phyloP scores from a whole-genome alignment of 2,797 vertebrate genomes.

The Danio aesculapii region DNA sequence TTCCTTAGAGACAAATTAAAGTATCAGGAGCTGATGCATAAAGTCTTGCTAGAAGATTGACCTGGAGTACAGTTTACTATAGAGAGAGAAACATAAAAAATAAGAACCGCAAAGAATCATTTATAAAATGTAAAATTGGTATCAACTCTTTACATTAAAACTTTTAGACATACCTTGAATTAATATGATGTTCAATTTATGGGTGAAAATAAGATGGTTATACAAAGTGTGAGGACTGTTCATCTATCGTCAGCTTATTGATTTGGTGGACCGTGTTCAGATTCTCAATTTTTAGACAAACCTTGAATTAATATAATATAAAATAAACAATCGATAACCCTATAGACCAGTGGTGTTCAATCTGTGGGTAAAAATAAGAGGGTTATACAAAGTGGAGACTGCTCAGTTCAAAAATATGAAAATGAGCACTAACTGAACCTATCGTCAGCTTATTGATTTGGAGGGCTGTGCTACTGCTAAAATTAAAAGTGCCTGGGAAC shows the following conservation, averaged over 20 bases:
- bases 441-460: no score
- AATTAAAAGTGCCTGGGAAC: no score
- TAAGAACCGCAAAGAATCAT: slow-evolving; percentile 5
- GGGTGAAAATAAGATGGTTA: not conserved
- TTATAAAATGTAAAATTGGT: not conserved
- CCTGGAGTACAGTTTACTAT: slow-evolving; percentile 33
- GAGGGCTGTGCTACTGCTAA: no score
- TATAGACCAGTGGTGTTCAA: not conserved
- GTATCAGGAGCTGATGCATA: slow-evolving; percentile 55
- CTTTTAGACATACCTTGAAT: not conserved
- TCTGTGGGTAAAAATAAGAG: not conserved
- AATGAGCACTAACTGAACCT: no score
- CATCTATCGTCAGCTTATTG: no score
- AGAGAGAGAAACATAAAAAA: slow-evolving; percentile 28
- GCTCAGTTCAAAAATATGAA: not conserved
- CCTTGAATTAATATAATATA: not conserved
- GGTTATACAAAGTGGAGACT: not conserved
- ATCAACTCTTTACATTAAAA: not conserved
- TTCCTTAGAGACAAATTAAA: slow-evolving; percentile 48
- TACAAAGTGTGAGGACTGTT: not conserved
- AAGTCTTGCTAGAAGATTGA: slow-evolving; percentile 48
- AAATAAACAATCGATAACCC: not conserved
- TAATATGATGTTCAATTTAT: not conserved
- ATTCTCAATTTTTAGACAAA: not conserved
- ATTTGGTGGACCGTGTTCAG: no score